Percentiles rank a stretch among this genome's conserved stretches.
Evolutionary conservation across 1,140 invertebrate genomes (phyloP).

Genomic region (Pseudomyrmex gracilis): DNA sequence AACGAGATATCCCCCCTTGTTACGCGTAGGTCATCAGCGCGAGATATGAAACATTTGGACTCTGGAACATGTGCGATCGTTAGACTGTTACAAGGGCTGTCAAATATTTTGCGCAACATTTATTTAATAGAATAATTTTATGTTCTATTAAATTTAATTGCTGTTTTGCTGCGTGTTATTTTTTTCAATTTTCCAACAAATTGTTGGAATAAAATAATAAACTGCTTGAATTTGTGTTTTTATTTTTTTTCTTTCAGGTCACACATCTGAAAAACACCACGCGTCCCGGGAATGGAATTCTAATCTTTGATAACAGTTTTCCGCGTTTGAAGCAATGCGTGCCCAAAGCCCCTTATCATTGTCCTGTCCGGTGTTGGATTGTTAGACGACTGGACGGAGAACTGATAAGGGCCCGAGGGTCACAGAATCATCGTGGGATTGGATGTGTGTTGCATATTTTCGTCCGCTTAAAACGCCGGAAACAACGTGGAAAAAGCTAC

Average conservation of each 20-base stretch:
- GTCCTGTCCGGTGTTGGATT: constrained; percentile 89
- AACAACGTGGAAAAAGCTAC: neutral
- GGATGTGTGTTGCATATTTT: neutral
- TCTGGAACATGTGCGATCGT: no score
- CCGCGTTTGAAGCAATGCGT: constrained; percentile 73
- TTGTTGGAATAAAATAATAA: neutral
- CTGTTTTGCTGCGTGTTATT: no score
- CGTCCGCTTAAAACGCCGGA: neutral
- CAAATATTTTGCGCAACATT: no score
- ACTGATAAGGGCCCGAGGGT: constrained; percentile 91
- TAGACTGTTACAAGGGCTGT: no score
- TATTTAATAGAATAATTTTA: no score
- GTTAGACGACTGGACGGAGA: constrained; percentile 90
- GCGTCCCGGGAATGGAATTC: neutral
- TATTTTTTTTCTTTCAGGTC: neutral
- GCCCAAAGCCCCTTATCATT: constrained; percentile 90
- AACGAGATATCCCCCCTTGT: no score
- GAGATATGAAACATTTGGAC: no score
- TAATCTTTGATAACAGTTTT: constrained; percentile 1
- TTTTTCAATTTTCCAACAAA: neutral
- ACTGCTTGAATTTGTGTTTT: neutral
- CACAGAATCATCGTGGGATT: constrained; percentile 83
- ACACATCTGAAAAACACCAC: neutral
- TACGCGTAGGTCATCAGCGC: no score
- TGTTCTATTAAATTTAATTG: neutral